A percentile compares a stretch with the other conserved stretches of the same genome.
Conservation (phyloP, 2,888 invertebrate species). For the Eupithecia subfuscata region DNA sequence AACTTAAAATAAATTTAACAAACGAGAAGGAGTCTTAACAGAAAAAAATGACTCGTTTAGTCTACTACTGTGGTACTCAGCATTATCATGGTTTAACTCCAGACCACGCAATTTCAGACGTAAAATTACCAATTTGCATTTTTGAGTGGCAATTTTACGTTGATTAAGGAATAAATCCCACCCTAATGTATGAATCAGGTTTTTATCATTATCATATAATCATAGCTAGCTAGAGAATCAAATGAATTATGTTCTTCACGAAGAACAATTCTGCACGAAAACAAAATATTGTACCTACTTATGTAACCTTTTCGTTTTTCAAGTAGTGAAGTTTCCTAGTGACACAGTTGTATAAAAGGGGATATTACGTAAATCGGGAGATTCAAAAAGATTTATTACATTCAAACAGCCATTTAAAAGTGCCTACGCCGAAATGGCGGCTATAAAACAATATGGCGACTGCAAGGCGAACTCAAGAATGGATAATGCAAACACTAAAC, state of each 20-base stretch:
- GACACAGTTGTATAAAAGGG: constrained; percentile 17
- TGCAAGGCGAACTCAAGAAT: constrained; percentile 18
- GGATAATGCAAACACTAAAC: constrained; percentile 7
- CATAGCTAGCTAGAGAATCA: too few species aligned
- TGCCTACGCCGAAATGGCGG: constrained; percentile 22
- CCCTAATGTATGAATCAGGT: constrained; percentile 2
- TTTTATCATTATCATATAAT: neutral
- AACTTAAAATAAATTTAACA: neutral
- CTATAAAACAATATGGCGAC: constrained; percentile 35
- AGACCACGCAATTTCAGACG: constrained; percentile 9
- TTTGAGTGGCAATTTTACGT: constrained; percentile 53
- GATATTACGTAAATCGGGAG: constrained; percentile 24
- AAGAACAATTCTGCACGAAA: neutral
- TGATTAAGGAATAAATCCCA: neutral
- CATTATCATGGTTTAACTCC: neutral
- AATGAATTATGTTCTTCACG: too few species aligned
- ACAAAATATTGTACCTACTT: neutral
- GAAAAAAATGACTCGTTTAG: neutral
- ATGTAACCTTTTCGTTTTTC: neutral
- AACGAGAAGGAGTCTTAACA: neutral
- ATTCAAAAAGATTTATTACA: constrained; percentile 33
- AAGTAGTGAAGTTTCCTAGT: constrained; percentile 14
- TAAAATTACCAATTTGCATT: constrained; percentile 54
- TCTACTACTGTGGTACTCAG: neutral
- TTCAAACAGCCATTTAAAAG: constrained; percentile 30